Percentiles rank a stretch among this genome's conserved stretches.
These are phyloP conservation scores for Leptatherina wallacei DNA, from an alignment of 2,797 vertebrate species.

Conservation along the genomic window DNA sequence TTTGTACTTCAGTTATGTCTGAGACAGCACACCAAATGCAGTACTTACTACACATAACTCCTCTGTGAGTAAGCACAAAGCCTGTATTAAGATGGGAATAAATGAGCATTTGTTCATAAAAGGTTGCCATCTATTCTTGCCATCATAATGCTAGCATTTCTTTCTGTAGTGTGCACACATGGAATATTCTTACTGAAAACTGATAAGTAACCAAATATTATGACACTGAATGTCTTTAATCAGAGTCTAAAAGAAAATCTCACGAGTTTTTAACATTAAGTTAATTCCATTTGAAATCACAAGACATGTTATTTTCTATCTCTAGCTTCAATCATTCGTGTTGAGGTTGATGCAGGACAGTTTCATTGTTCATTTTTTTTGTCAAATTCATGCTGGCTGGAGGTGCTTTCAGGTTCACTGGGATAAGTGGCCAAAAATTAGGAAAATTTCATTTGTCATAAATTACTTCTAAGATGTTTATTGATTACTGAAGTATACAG, in stretches of 20 bases:
- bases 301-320: not conserved
- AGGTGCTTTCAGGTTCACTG: not conserved
- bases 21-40: not conserved
- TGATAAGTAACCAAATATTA: not conserved
- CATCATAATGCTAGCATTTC: not conserved
- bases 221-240: not conserved
- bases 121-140: not conserved
- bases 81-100: not conserved
- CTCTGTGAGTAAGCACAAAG: not conserved
- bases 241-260: too few relatives aligned
- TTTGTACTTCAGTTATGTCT: not conserved
- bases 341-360: not conserved
- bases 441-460: slow-evolving; percentile 7
- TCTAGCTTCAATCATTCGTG: not conserved
- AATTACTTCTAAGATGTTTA: too few relatives aligned
- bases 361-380: slow-evolving; percentile 11
- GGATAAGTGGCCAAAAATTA: not conserved
- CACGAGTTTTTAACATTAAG: not conserved
- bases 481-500: too few relatives aligned
- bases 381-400: slow-evolving; percentile 1
- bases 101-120: not conserved
- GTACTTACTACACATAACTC: not conserved
- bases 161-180: not conserved
- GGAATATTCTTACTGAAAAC: not conserved
- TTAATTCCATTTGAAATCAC: not conserved